These are phyloP conservation scores for Sarotherodon lohbergeri DNA, from an alignment of 2,113 vertebrate species.

Conservation along the genomic window DNA sequence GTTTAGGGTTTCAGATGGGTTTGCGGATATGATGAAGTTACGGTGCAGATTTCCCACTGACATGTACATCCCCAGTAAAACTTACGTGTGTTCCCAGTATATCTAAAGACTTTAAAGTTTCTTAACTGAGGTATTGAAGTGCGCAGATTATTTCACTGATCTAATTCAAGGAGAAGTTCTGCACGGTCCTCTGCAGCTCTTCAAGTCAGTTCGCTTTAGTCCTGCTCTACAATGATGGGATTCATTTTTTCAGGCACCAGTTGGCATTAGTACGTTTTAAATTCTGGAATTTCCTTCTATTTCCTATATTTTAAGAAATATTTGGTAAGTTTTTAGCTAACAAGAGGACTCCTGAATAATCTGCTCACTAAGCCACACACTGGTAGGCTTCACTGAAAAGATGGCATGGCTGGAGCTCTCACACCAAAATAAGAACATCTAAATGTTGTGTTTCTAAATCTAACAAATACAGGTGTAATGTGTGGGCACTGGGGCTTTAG, in stretches of 20 bases:
- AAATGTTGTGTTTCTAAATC: neutral
- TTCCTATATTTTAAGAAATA: neutral
- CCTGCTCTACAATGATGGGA: neutral
- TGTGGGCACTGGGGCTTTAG: neutral
- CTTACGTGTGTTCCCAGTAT: neutral
- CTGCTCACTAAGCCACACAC: neutral
- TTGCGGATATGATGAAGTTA: neutral
- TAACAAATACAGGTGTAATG: neutral
- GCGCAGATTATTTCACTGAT: neutral
- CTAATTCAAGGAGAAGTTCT: neutral
- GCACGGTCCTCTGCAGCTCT: neutral
- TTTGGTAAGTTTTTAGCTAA: neutral
- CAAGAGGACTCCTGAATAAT: neutral
- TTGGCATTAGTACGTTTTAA: neutral
- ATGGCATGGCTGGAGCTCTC: neutral
- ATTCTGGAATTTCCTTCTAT: neutral
- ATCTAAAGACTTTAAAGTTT: neutral
- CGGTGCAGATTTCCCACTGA: neutral
- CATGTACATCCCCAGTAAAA: neutral
- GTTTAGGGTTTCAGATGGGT: neutral
- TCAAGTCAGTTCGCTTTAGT: neutral
- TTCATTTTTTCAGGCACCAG: neutral
- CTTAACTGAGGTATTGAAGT: neutral
- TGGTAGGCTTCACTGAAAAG: neutral
- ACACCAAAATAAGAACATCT: neutral